Base-by-base conservation (phyloP, 2,797 vertebrate genomes). In the Cynodonichthys magdalenae region DNA sequence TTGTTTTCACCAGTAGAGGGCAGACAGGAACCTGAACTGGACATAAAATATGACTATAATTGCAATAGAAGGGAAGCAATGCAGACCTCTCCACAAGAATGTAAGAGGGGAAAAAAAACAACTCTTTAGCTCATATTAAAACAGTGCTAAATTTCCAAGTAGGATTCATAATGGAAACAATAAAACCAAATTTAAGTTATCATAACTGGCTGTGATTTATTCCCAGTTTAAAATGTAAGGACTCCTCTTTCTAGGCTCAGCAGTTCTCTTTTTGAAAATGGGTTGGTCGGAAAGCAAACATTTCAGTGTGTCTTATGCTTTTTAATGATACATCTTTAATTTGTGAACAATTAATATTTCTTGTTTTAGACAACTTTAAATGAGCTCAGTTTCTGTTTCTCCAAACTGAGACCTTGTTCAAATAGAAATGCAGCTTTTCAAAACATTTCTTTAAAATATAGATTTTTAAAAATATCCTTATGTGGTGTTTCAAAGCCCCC, bases 1-100 rank as follows among this genome's bases (percentile, higher is more conserved):
- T 17, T 57, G 28, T 66, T 79, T 28, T 70, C 42, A 60, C 84
- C 90, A 63, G 52, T 71, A 81, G 91, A 83, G 84, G 89, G 85
- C 90, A 87, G 74, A 45, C 63, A 14, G 15, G 79, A 53, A 64
- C 86, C 71, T 82, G 42, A 45, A 15, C 17, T 47, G 15, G 27
- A 10, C 12, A 34, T 19, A 6, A 60, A 46, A 39, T 11, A 12
- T 36, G 50, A 29, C n/a, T 34, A 15, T 24, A 24, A 24, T 24
- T 24, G 24, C 24, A 53, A 27, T 2, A 20, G 29, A 39, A 46
- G 60, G 42, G 14, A 53, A 24, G 66, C 44, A 49, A 45, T 11
- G 36, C 14, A 36, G 39, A 63, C 53, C 58, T 56, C 15, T 75
- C 59, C 63, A 64, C 47, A 74, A n/a, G 3, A 69, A 75, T 59